Conservation (phyloP, 2,113 vertebrate species). For the Nycticorax nycticorax region DNA sequence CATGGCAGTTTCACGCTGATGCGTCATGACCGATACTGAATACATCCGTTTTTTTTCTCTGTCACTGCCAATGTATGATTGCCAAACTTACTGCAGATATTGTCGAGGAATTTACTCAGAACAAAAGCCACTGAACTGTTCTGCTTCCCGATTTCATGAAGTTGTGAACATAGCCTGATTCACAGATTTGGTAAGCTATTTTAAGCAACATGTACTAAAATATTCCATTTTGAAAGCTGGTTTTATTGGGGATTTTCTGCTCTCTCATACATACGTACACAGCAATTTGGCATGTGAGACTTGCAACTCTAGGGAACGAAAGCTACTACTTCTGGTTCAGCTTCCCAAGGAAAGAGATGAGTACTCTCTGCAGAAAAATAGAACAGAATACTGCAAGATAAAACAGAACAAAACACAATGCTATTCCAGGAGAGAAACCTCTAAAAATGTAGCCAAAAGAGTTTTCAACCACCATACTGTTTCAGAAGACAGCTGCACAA, state of each 20-base stretch:
- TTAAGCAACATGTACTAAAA: not conserved
- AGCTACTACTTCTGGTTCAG: not conserved
- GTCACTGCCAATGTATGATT: not conserved
- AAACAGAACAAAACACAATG: not conserved
- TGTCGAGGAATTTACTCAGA: not conserved
- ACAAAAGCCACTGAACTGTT: not conserved
- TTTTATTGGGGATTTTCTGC: not conserved
- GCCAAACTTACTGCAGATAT: not conserved
- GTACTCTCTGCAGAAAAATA: not conserved
- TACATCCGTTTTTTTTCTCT: too few species aligned
- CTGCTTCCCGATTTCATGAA: not conserved
- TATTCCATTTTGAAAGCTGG: not conserved
- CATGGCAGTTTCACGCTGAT: not conserved
- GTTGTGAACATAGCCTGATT: not conserved
- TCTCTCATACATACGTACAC: not conserved
- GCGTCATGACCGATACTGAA: not conserved
- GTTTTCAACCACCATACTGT: not conserved
- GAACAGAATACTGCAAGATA: not conserved
- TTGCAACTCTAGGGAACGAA: not conserved
- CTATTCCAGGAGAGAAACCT: not conserved
- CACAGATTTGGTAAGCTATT: not conserved
- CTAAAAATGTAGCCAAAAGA: not conserved
- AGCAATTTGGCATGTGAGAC: not conserved
- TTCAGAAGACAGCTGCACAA: not conserved
- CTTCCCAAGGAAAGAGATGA: not conserved